phyloP scores from a whole-genome alignment of 2,888 invertebrate species.

The Exephanes ischioxanthus region DNA sequence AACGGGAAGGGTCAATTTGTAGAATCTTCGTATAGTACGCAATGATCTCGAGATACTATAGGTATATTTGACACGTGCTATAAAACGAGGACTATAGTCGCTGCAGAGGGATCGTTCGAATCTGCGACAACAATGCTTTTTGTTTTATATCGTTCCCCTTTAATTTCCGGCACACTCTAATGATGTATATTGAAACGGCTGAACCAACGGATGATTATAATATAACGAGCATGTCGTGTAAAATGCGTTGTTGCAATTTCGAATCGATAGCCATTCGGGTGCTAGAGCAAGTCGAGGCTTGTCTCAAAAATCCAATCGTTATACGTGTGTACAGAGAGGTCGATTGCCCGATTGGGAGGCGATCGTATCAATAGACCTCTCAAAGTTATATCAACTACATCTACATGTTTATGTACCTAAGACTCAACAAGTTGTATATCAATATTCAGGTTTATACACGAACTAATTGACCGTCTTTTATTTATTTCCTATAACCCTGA shows the following conservation, averaged over 20 bases:
- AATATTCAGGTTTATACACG: constrained; percentile 83
- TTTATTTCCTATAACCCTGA: background rate
- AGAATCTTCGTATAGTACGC: constrained; percentile 59
- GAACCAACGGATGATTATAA: constrained; percentile 24
- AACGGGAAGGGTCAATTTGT: constrained; percentile 45
- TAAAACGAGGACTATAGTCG: constrained; percentile 15
- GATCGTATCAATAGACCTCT: constrained; percentile 63
- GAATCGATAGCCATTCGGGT: constrained; percentile 65
- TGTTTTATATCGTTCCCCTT: constrained; percentile 20
- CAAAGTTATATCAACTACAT: constrained; percentile 78
- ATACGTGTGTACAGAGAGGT: constrained; percentile 67
- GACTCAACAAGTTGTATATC: constrained; percentile 83
- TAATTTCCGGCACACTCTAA: constrained; percentile 43
- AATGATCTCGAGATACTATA: constrained; percentile 59
- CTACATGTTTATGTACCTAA: constrained; percentile 81
- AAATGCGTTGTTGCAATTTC: constrained; percentile 34
- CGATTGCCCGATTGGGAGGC: constrained; percentile 56
- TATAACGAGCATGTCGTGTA: constrained; percentile 22
- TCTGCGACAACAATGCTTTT: constrained; percentile 39
- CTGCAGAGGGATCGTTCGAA: constrained; percentile 30
- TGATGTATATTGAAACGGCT: constrained; percentile 35
- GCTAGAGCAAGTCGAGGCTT: constrained; percentile 70
- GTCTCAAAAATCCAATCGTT: constrained; percentile 68
- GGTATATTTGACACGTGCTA: constrained; percentile 21
- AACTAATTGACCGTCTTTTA: constrained; percentile 19